Evolutionary conservation across 2,888 invertebrate genomes (phyloP), one percentile per base, ranked within the genome.

Genomic region (Limnephilus auricula): DNA sequence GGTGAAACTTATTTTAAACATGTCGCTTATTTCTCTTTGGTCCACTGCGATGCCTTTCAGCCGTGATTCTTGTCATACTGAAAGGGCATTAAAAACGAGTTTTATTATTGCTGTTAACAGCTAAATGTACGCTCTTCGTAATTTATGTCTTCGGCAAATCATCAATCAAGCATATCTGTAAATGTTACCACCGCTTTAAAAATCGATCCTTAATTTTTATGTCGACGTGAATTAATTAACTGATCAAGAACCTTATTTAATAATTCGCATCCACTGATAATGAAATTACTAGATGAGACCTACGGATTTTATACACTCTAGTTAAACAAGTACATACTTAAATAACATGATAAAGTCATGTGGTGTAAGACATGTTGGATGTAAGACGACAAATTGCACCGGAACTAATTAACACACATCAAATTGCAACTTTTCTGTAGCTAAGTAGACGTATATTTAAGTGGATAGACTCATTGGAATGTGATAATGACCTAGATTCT

Each of bases 61-160:
- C 34, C 65, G 50, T 34, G 90, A 90, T 90, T 45, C 90, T 82
- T 83, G 82, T 90, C 82, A 84, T 89, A 89, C 80, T 80, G 89
- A 89, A 89, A 89, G 31, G 80, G 89, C 40, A 89, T 89, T 89
- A 89, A 80, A 79, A 89, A 89, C 80, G 87, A 90, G 83, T 83
- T 90, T 25, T 90, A 78, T 89, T 89, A 90, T 89, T 80, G 80
- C 65, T 83, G 90, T 90, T 90, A 90, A 90, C 90, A 90, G 83
- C 83, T 50, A 83, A 82, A 82, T 34, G 82, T 50, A 82, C 83
- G 82, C 83, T 83, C n/a, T 90, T 83, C 30, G 78, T 83, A 34
- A 90, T 65, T 90, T 90, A 83, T 65, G 83, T 65, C 83, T 90
- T 90, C 83, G 79, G 82, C 82, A 45, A 90, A 90, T 90, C 83